Evolutionary conservation across 2,888 invertebrate genomes (phyloP), one percentile per base, ranked within the genome.

Genomic region (Penaeus monodon): DNA sequence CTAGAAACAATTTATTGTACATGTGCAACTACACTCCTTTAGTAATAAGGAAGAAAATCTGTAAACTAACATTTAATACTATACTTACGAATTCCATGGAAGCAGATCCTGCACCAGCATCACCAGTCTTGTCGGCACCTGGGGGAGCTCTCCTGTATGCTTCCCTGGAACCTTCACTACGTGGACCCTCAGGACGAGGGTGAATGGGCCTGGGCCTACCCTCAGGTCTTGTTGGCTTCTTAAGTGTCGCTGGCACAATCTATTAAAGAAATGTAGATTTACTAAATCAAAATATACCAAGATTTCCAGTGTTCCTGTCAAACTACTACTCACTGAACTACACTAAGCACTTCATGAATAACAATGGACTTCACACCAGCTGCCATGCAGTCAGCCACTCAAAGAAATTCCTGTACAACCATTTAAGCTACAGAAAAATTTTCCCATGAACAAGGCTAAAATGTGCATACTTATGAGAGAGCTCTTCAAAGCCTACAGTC

Each of bases 161-260:
- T 14, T 95, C 95, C 89, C 97, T 94, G 92, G 97, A 90, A 27
- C 89, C 90, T 44, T 88, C 97, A 92, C 97, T 97, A 0, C 96
- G 95, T 95, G 76, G 94, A 93, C 90, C 95, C 93, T 33, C 96
- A 94, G 66, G 95, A 94, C 7, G 95, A 94, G 73, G 95, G 94
- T 90, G 84, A 65, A 81, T 88, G 0, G 95, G 94, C 89, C 97
- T 94, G 82, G 97, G 96, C 87, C 97, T 95, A 64, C 96, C 95
- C 93, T 98, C 98, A 7, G 96, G 94, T 90, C 97, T 95, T 20
- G 95, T 95, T 91, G 97, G 97, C 90, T 98, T 95, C 94, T 98
- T 99, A 91, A 99, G 94, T 1, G 99, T 99, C 2, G 98, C 96
- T 68, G 99, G 99, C 65, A 99, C 99, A 93, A 99, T 99, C 95